Conservation (phyloP, 1,140 invertebrate genomes). For the Laupala kohalensis region DNA sequence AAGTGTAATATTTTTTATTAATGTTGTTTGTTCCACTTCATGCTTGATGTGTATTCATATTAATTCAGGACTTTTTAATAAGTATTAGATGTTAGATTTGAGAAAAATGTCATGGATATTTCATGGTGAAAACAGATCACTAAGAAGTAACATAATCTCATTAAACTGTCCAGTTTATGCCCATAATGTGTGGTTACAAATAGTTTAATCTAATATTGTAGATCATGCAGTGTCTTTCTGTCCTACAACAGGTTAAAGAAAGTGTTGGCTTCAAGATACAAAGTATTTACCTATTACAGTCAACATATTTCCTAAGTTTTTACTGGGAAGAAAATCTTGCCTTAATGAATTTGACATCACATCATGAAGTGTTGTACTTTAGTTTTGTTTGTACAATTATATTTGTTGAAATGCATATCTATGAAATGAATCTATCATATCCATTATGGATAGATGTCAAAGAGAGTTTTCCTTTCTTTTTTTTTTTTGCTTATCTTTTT, state of each 20-base stretch:
- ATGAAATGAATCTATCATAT: neutral
- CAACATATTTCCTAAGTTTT: neutral
- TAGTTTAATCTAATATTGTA: neutral
- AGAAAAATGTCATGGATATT: neutral
- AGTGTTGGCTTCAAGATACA: neutral
- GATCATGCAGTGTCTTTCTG: neutral
- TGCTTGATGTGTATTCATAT: neutral
- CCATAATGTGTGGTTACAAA: neutral
- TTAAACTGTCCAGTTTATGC: neutral
- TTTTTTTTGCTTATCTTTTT: neutral
- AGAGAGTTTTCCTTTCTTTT: neutral
- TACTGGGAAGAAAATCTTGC: neutral
- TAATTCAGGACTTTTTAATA: neutral
- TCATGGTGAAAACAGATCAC: neutral
- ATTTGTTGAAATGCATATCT: neutral
- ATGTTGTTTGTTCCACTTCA: constrained; percentile 7
- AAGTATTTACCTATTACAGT: neutral
- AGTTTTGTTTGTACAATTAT: neutral
- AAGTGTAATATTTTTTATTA: constrained; percentile 13
- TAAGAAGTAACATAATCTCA: neutral
- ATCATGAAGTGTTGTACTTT: neutral
- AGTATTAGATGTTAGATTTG: neutral
- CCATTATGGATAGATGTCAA: no score
- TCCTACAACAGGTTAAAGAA: neutral
- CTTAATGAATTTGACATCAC: neutral